These are phyloP conservation scores for Carollia perspicillata DNA, from an alignment of 2,113 vertebrate genomes.

Conservation along the genomic window DNA sequence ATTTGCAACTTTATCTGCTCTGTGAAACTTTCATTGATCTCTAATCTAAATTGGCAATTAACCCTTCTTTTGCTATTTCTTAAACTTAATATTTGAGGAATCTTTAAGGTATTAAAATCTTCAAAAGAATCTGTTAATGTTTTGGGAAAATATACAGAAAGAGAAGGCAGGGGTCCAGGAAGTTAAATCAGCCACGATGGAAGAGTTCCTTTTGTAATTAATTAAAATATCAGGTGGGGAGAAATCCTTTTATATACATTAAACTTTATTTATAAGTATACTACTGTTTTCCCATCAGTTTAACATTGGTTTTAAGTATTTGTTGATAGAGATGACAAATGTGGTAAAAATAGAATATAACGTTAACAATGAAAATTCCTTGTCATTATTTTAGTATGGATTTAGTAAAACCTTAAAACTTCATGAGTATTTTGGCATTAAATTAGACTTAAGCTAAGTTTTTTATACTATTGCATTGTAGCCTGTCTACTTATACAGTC, in stretches of 20 bases:
- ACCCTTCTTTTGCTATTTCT: conserved; percentile 22
- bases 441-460: not conserved
- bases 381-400: not conserved
- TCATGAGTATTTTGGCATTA: not conserved
- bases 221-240: not conserved
- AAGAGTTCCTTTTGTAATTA: not conserved
- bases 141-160: not conserved
- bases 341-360: conserved; percentile 8
- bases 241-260: not conserved
- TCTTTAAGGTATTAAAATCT: not conserved
- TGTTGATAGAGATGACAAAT: not conserved
- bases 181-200: not conserved
- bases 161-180: not conserved
- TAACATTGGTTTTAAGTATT: not conserved
- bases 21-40: not conserved
- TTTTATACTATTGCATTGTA: not conserved
- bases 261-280: not conserved
- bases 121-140: not conserved
- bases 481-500: not conserved
- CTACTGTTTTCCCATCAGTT: not conserved
- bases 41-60: not conserved
- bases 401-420: not conserved
- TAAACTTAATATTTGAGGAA: not conserved
- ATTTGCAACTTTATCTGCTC: not conserved
- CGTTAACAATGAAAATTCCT: not conserved